A percentile compares a stretch with the other conserved stretches of the same genome.
These are phyloP conservation scores for Adela reaumurella DNA, from an alignment of 2,888 invertebrate genomes.

Conservation along the genomic window DNA sequence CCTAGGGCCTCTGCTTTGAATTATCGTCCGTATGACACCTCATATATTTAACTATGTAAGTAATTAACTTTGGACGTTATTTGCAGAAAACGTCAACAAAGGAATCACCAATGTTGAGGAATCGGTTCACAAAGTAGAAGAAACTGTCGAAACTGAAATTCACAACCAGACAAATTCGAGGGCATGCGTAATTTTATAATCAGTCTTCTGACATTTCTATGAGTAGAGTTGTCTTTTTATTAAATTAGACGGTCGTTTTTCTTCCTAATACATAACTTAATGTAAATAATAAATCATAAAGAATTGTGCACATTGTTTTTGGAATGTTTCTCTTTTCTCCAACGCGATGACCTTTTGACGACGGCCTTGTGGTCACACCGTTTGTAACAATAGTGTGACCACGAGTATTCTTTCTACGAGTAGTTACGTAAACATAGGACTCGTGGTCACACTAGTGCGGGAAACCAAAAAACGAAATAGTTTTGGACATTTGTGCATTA, in stretches of 20 bases:
- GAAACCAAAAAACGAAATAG: no score
- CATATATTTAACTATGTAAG: no score
- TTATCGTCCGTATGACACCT: no score
- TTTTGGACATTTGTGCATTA: no score
- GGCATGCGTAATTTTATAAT: conserved; percentile 46
- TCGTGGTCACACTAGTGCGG: no score
- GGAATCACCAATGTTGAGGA: conserved; percentile 38
- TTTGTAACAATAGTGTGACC: no score
- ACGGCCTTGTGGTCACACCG: no score
- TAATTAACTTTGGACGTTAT: conserved; percentile 4
- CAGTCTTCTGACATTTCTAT: neutral
- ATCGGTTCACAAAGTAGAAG: conserved; percentile 38
- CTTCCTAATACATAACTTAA: neutral
- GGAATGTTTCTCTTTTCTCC: no score
- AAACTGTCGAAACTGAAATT: conserved; percentile 42
- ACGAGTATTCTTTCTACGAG: no score
- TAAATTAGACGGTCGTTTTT: neutral
- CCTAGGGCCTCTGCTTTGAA: no score
- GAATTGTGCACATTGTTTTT: neutral
- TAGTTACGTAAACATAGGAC: no score
- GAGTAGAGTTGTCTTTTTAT: neutral
- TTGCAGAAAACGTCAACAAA: conserved; percentile 42
- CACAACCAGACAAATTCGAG: conserved; percentile 46
- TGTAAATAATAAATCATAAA: neutral
- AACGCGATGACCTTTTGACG: no score